Evolutionary conservation across 2,797 vertebrate species (phyloP), one percentile per base, ranked within the genome.

Genomic region (Orestias chungarensis): DNA sequence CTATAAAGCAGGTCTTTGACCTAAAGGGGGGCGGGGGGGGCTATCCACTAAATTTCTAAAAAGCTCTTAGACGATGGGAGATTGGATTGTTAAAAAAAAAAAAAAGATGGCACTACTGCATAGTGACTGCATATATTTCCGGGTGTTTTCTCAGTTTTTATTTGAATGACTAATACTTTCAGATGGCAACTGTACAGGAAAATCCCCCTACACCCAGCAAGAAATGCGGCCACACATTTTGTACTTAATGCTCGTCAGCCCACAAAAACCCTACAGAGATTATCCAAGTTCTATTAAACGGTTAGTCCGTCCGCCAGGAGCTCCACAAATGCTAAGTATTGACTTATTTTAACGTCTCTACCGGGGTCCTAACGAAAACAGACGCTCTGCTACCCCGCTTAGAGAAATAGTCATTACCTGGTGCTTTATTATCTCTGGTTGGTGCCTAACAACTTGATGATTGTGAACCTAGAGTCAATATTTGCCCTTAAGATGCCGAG

Each of bases 211-310:
- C 66, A 70, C 65, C 67, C 69, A 71, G 67, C 74, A 68, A 40
- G 66, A 52, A 64, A 80, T 62, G 57, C 38, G 75, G 70, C 71
- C 87, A 80, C 69, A 85, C 70, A 80, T 83, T 82, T 81, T 85
- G 72, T 86, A 81, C 79, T 82, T 86, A 86, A 84, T 83, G 87
- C 80, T 85, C 79, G 64, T 75, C 50, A 84, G 66, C 68, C 81
- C 86, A 78, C 66, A 72, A 83, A 79, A 88, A 83, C 76, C 87
- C 49, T 40, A 23, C 35, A 40, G 35, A 42, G 59, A 27, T 64
- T 64, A 40, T 6, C 57, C 35, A 14, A 38, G 57, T 5, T 12
- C 3, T 61, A 20, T 73, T 76, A 73, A 62, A 52, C 6, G 20
- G 43, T 64, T 74, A 69, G 67, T 80, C 68, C 33, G 33, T 59